A percentile compares a stretch with the other conserved stretches of the same genome.
These are phyloP conservation scores for human DNA, from an alignment of 2,113 vertebrate genomes.

Conservation along the genomic window DNA sequence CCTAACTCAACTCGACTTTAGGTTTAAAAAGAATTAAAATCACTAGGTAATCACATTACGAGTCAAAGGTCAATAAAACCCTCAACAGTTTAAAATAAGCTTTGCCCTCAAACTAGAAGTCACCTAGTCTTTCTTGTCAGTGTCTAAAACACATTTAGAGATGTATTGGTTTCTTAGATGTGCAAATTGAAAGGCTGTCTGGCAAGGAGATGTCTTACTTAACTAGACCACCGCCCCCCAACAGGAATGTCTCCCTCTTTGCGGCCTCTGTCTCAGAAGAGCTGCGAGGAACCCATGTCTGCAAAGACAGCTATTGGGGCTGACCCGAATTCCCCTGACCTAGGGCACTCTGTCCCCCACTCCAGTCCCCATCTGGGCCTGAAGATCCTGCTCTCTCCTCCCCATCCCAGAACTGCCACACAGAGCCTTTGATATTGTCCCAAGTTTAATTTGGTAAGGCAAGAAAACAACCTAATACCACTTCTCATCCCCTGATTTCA, in stretches of 20 bases:
- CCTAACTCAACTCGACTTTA: neutral
- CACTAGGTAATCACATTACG: neutral
- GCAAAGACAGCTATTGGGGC: neutral
- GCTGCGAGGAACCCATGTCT: neutral
- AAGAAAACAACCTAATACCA: neutral
- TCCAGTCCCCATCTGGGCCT: neutral
- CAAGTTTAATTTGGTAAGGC: neutral
- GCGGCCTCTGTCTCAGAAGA: neutral
- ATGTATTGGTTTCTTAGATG: conserved; percentile 22
- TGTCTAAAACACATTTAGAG: neutral
- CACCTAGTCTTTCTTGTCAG: neutral
- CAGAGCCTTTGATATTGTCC: neutral
- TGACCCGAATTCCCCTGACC: neutral
- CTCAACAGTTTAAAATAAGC: neutral
- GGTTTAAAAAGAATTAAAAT: neutral
- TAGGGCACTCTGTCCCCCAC: no score
- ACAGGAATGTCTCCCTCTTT: neutral
- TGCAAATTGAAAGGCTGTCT: neutral
- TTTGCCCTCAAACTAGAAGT: neutral
- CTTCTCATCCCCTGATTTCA: neutral
- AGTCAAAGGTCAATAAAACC: neutral
- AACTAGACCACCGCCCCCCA: neutral
- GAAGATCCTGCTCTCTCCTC: neutral
- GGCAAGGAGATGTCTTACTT: neutral
- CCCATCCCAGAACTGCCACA: neutral